Conservation (phyloP, 2,888 invertebrate genomes). For the Ornithoptera priamus region DNA sequence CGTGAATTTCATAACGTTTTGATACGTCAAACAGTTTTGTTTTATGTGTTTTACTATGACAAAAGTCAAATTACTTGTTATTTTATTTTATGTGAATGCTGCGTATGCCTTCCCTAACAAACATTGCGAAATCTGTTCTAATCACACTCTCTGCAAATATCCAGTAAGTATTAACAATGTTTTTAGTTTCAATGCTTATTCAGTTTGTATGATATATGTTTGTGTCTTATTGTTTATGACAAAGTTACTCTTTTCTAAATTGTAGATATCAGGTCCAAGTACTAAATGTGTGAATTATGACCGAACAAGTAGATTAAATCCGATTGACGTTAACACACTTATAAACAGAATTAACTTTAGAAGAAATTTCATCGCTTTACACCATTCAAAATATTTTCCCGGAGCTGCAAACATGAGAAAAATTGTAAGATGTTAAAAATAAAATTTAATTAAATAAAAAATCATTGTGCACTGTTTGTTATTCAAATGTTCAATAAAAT, state of each 20-base stretch:
- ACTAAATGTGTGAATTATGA: conserved; percentile 53
- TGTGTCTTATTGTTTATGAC: background rate
- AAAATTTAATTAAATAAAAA: background rate
- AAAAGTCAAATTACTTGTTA: conserved; percentile 60
- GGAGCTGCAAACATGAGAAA: conserved; percentile 69
- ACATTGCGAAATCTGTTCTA: conserved; percentile 60
- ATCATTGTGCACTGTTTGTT: background rate
- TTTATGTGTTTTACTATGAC: conserved; percentile 57
- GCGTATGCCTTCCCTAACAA: conserved; percentile 37
- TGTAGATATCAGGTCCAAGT: conserved; percentile 54
- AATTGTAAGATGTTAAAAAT: conserved; percentile 49
- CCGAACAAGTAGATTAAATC: conserved; percentile 44
- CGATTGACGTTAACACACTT: conserved; percentile 49
- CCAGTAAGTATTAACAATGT: conserved; percentile 44
- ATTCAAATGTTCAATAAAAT: background rate
- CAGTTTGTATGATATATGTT: background rate
- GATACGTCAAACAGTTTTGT: conserved; percentile 30
- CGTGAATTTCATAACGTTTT: conserved; percentile 42
- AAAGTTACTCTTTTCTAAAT: conserved; percentile 4
- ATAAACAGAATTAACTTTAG: conserved; percentile 60
- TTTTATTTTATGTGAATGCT: conserved; percentile 43
- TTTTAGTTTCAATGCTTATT: background rate
- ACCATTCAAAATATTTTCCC: conserved; percentile 53
- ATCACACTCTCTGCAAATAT: conserved; percentile 63
- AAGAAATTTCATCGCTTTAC: conserved; percentile 61